phyloP scores from a whole-genome alignment of 2,888 invertebrate species.

The Calameuta pallipes region DNA sequence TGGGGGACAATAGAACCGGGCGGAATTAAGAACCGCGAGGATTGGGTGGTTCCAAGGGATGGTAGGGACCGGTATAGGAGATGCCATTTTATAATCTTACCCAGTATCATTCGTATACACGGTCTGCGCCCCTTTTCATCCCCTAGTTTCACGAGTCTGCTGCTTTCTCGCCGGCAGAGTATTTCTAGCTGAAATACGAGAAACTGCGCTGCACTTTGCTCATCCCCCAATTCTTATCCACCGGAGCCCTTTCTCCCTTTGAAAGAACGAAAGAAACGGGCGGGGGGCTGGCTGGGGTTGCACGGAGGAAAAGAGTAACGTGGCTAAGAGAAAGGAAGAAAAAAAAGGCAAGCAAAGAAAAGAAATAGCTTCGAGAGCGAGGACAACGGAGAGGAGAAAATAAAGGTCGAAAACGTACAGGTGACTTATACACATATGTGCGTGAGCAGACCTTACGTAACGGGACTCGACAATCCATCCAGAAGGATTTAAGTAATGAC shows the following conservation, averaged over 20 bases:
- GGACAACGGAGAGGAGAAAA: slow-evolving; percentile 10
- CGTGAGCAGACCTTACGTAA: neutral
- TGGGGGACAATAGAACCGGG: slow-evolving; percentile 38
- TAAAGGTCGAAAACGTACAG: neutral
- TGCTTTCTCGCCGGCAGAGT: neutral
- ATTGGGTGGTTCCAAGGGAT: neutral
- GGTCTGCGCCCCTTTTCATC: neutral
- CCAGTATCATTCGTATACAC: slow-evolving; percentile 13
- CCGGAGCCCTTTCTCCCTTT: neutral
- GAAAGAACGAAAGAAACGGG: slow-evolving; percentile 16
- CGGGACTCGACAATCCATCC: neutral
- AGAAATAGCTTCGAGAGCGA: slow-evolving; percentile 2
- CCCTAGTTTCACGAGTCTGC: neutral
- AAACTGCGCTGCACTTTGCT: neutral
- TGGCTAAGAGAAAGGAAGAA: slow-evolving; percentile 6
- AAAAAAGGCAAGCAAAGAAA: slow-evolving; percentile 5
- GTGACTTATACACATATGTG: neutral
- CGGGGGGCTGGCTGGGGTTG: slow-evolving; percentile 1
- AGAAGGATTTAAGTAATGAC: neutral
- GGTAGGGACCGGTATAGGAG: slow-evolving; percentile 26
- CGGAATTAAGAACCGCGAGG: slow-evolving; percentile 47
- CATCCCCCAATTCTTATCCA: neutral
- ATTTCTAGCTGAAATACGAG: slow-evolving; percentile 1
- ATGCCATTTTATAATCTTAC: slow-evolving; percentile 56
- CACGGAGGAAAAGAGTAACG: slow-evolving; percentile 12